phyloP scores from a whole-genome alignment of 2,113 vertebrate genomes.

The Vireo altiloquus region DNA sequence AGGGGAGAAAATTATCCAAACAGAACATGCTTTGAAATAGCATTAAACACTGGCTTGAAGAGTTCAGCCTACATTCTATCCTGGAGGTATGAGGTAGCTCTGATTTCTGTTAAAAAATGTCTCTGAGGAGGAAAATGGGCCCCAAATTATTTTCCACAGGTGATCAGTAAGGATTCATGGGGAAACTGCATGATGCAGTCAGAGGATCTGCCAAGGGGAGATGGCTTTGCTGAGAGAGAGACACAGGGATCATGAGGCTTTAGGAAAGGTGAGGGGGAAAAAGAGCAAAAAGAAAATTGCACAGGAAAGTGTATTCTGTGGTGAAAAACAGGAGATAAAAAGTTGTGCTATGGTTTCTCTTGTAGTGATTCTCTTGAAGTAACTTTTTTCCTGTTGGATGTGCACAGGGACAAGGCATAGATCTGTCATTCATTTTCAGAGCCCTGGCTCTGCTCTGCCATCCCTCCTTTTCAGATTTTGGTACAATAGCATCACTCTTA shows the following conservation, averaged over 20 bases:
- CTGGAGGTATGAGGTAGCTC: background rate
- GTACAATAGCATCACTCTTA: background rate
- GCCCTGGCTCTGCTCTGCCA: background rate
- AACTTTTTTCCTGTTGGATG: background rate
- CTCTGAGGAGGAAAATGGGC: background rate
- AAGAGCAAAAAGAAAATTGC: background rate
- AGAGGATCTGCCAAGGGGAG: background rate
- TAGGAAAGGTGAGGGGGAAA: background rate
- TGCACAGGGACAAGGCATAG: background rate
- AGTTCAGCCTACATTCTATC: background rate
- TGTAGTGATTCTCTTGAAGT: background rate
- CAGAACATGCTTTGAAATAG: background rate
- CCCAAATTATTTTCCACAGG: background rate
- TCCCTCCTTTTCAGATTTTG: background rate
- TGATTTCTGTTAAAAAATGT: background rate
- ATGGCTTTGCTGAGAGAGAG: background rate
- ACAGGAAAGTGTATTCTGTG: background rate
- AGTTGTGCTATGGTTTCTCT: background rate
- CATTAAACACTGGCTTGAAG: background rate
- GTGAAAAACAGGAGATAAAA: background rate
- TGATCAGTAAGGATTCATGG: background rate
- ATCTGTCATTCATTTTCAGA: background rate
- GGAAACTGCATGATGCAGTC: background rate
- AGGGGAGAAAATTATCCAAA: background rate
- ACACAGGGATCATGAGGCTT: background rate